Base-by-base conservation (phyloP, 2,797 vertebrate genomes). In the Nothura maculosa region DNA sequence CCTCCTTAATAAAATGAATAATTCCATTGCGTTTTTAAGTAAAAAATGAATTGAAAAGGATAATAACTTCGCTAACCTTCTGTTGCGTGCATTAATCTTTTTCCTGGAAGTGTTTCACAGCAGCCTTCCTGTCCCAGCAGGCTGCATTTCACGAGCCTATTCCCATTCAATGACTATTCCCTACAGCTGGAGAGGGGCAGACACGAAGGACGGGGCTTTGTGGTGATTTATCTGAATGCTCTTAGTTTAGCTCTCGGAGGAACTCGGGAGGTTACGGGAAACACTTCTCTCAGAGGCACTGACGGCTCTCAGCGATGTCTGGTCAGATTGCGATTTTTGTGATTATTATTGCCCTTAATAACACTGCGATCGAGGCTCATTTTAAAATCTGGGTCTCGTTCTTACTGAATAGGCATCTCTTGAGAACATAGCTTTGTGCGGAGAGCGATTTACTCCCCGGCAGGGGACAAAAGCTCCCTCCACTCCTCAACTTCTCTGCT, bases 41-140 rank as follows among this genome's bases (percentile, higher is more conserved):
- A 93, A 93, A 92, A 92, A 94, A 93, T 90, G 80, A 91, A 94
- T 93, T 94, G 82, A 57, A 86, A 97, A 90, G 87, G 68, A 88
- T 87, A 93, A 90, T 94, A 95, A 92, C 70, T 91, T 68, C 30
- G 14, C 50, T 92, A 93, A 86, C 72, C 91, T 97, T 97, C 95
- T 97, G 92, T 66, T 92, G 77, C 50, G 62, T 27, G 76, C 52
- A 92, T 89, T 92, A 72, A 87, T 91, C 95, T 89, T 64, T 64
- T 72, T 74, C 50, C 75, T 85, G 78, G 48, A 76, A 84, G 60
- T 78, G 43, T 68, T 91, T 92, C 11, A 40, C 40, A 3, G 27
- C 36, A 69, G 40, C 63, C 18, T 34, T 78, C 40, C 74, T 52
- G 60, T 38, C 72, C 27, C 36, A 55, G 32, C 32, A 4, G 36